A percentile compares a stretch with the other conserved stretches of the same genome.
phyloP scores from a whole-genome alignment of 2,888 invertebrate genomes.

The Melanotus villosus region DNA sequence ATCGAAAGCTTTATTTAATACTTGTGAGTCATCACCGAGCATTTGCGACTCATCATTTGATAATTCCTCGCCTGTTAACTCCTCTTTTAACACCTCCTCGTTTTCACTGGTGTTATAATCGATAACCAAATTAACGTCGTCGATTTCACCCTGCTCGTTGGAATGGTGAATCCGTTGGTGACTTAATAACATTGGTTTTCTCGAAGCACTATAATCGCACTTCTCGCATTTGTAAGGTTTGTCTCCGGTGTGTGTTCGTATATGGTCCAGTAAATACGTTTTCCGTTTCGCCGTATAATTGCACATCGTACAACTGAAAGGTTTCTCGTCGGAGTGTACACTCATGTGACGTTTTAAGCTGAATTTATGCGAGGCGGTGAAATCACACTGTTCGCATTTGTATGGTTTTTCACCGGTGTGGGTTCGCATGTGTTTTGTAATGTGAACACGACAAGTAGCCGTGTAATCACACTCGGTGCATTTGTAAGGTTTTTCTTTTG shows the following conservation, averaged over 20 bases:
- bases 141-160: too few relatives aligned
- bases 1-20: too few relatives aligned
- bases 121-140: neutral
- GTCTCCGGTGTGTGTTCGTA: too few relatives aligned
- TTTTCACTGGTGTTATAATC: neutral
- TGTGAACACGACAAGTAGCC: neutral
- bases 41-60: too few relatives aligned
- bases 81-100: too few relatives aligned
- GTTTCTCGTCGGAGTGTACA: neutral
- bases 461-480: neutral
- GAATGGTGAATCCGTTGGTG: slow-evolving; percentile 32
- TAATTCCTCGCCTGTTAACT: too few relatives aligned
- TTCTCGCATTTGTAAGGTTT: neutral
- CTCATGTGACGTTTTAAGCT: neutral
- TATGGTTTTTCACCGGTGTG: too few relatives aligned
- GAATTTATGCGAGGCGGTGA: neutral
- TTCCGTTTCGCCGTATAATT: neutral
- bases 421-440: neutral
- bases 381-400: neutral
- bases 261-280: slow-evolving; percentile 10
- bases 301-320: neutral
- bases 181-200: slow-evolving; percentile 26
- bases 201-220: neutral
- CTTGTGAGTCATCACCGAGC: too few relatives aligned
- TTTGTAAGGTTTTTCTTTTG: neutral